These are phyloP conservation scores for Peromyscus aztecus DNA, from an alignment of 2,797 vertebrate genomes.

Conservation along the genomic window DNA sequence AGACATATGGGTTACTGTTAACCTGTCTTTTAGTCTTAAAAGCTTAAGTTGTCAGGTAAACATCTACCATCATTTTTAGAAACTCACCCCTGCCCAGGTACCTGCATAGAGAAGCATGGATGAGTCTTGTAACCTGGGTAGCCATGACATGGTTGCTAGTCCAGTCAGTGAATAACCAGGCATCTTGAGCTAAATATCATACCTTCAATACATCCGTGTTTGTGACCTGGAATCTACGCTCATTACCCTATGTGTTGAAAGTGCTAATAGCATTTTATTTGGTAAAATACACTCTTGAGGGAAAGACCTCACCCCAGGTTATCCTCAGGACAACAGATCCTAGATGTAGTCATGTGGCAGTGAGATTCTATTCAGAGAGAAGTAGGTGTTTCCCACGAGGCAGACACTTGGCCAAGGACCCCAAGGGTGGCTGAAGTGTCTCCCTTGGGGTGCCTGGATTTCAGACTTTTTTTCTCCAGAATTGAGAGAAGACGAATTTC, in stretches of 20 bases:
- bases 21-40: background rate
- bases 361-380: background rate
- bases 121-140: background rate
- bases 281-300: background rate
- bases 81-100: background rate
- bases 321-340: too few relatives aligned
- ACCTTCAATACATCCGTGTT: too few relatives aligned
- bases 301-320: background rate
- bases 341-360: too few relatives aligned
- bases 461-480: background rate
- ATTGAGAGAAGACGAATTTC: background rate
- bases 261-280: background rate
- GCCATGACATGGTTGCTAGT: background rate
- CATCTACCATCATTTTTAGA: background rate
- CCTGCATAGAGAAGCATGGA: accelerated
- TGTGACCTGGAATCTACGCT: background rate
- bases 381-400: background rate
- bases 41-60: background rate
- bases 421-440: accelerated
- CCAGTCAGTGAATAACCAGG: background rate
- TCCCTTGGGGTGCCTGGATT: too few relatives aligned
- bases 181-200: background rate
- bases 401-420: background rate
- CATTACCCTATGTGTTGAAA: background rate
- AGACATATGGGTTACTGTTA: background rate